Base-by-base conservation (phyloP, 2,113 vertebrate species). In the Capricornis sumatraensis region DNA sequence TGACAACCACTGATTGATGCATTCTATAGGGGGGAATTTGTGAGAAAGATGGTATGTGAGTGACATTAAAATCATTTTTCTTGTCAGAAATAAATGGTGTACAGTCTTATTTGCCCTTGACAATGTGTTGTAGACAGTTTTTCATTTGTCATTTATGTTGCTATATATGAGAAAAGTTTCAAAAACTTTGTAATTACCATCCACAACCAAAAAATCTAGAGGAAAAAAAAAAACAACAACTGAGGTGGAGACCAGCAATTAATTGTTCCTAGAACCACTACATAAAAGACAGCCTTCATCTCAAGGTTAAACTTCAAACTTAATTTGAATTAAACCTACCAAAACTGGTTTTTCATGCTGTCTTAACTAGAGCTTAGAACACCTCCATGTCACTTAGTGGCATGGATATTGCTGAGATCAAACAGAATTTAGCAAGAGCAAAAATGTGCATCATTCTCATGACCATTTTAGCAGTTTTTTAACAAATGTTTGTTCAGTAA, bases 11-110 rank as follows among this genome's bases (percentile, higher is more conserved):
- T 95, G 97, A 96, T 96, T 58, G 89, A 97, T 94, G 52, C n/a
- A 45, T 84, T 98, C 0, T 3, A 16, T 28, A 81, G 79, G 36
- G 96, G 40, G 50, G 95, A 83, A 97, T 87, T 52, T 87, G 58
- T 81, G 91, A 95, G 58, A 53, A 91, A 45, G 14, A 36, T 91
- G 7, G 4, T 67, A 30, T 45, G 47, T n/a, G 2, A 81, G 91
- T 82, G 67, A 92, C 67, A 93, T 84, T 74, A 4, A 92, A 98
- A 95, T 91, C 53, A 40, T 95, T 97, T 90, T 96, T 98, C 74
- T 96, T 98, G 87, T 96, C 94, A 87, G 81, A 81, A 95, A 43
- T 95, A 94, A 97, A 71, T 52, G 45, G 27, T 93, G 4, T 10
- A 1, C 40, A 52, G 17, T 94, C 14, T 74, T 88, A 62, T 71